Evolutionary conservation across 2,113 vertebrate species (phyloP), one percentile per base, ranked within the genome.

Genomic region (Caloenas nicobarica): DNA sequence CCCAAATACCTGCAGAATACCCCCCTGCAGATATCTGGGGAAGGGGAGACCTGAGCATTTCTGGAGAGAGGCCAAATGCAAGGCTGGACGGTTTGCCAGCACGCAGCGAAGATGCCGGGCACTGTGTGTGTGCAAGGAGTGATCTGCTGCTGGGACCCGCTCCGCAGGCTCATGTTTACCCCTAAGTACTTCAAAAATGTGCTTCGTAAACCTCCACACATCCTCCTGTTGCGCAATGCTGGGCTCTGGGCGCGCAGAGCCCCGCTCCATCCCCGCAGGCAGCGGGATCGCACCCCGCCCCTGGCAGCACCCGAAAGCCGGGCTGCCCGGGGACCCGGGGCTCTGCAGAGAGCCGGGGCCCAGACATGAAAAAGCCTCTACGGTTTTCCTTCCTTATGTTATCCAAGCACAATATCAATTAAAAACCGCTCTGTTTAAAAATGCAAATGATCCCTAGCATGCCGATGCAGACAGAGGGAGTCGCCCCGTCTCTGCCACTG

Each of bases 361-460:
- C 92, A 91, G 89, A 83, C 81, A 68, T 88, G 79, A 53, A 90
- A 78, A 80, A 5, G 10, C 60, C 28, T 80, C 87, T 10, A 2
- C 0, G 2, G 31, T 81, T 95, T 86, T 61, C 61, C 90, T 42
- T 88, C 78, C 83, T 71, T 6, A 1, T 65, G 64, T 33, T 72
- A 53, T 69, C 68, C 68, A 22, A 71, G 94, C 58, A 10, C 60
- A n/a, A 11, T 48, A 56, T 90, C 80, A 54, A 88, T 94, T 95
- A 78, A 95, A 95, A 78, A 25, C 51, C 3, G 2, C 91, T 91
- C 71, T 34, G 36, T 33, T 38, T 51, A 68, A 83, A 62, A 73
- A 97, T 94, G 93, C 90, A 97, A 96, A 97, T 91, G 68, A 31
- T 56, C 46, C 34, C 60, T 29, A 81, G 88, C 89, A 1, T 91